phyloP scores from a whole-genome alignment of 2,797 vertebrate species.

The Acrossocheilus fasciatus region DNA sequence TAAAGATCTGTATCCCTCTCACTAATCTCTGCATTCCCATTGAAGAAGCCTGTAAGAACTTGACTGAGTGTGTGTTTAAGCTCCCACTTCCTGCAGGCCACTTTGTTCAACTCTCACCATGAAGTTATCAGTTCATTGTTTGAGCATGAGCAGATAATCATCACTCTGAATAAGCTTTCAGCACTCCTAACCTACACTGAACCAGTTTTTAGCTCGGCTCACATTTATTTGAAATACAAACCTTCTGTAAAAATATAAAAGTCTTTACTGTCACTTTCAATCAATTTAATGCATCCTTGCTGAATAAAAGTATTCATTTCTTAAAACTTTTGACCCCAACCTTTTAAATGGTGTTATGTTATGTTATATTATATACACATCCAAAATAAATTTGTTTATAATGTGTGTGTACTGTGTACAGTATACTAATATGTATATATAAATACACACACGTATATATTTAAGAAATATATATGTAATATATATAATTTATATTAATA shows the following conservation, averaged over 20 bases:
- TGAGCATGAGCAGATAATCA: constrained; percentile 45
- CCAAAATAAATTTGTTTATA: too few species aligned
- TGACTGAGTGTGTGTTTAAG: constrained; percentile 26
- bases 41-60: constrained; percentile 41
- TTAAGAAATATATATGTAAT: too few species aligned
- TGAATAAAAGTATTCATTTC: not conserved
- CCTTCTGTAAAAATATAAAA: not conserved
- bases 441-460: too few species aligned
- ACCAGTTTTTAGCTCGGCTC: not conserved
- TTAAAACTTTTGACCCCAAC: not conserved
- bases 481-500: too few species aligned
- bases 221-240: not conserved
- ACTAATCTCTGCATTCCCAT: constrained; percentile 1
- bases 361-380: too few species aligned
- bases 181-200: constrained; percentile 28
- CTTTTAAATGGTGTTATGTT: not conserved
- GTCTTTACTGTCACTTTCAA: not conserved
- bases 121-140: constrained; percentile 47
- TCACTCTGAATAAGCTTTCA: constrained; percentile 40
- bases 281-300: not conserved
- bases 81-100: constrained; percentile 8
- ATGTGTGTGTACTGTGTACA: too few species aligned
- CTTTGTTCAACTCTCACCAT: constrained; percentile 36
- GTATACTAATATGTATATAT: too few species aligned
- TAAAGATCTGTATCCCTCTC: not conserved